phyloP scores from a whole-genome alignment of 2,797 vertebrate species.

The Myripristis murdjan region DNA sequence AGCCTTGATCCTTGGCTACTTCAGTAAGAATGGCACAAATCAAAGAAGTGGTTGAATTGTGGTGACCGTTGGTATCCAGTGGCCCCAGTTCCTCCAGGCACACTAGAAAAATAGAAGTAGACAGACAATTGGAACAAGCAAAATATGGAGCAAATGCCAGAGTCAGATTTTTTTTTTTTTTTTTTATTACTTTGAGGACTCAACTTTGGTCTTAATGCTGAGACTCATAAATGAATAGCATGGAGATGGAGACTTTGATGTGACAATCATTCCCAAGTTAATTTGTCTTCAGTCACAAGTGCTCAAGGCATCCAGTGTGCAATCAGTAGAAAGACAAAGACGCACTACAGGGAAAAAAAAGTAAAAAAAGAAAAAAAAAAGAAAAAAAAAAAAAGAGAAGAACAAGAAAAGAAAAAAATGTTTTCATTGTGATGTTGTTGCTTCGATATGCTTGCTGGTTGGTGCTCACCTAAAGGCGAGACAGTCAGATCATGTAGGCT shows the following conservation, averaged over 20 bases:
- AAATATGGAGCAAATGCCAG: constrained; percentile 51
- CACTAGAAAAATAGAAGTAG: constrained; percentile 34
- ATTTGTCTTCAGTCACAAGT: constrained; percentile 78
- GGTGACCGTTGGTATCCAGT: constrained; percentile 42
- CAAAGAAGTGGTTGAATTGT: constrained; percentile 16
- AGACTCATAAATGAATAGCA: constrained; percentile 64
- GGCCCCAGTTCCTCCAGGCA: constrained; percentile 33
- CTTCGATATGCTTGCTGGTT: constrained; percentile 67
- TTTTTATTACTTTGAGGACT: constrained; percentile 50
- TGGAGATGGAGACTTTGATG: constrained; percentile 66
- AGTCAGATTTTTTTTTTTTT: constrained; percentile 28
- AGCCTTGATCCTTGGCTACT: constrained; percentile 54
- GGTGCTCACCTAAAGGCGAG: constrained; percentile 64
- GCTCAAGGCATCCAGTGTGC: constrained; percentile 65
- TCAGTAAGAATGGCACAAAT: constrained; percentile 36
- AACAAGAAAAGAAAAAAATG: constrained; percentile 45
- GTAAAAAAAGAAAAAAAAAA: too few relatives aligned
- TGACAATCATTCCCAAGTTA: constrained; percentile 76
- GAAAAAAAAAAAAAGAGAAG: too few relatives aligned
- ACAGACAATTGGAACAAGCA: constrained; percentile 51
- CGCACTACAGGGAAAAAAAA: too few relatives aligned
- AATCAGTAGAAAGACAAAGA: constrained; percentile 64
- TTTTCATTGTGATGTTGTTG: constrained; percentile 58
- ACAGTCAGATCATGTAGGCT: constrained; percentile 25
- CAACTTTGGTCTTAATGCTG: constrained; percentile 64